Base-by-base conservation (phyloP, 1,140 invertebrate species). In the Neodiprion lecontei region DNA sequence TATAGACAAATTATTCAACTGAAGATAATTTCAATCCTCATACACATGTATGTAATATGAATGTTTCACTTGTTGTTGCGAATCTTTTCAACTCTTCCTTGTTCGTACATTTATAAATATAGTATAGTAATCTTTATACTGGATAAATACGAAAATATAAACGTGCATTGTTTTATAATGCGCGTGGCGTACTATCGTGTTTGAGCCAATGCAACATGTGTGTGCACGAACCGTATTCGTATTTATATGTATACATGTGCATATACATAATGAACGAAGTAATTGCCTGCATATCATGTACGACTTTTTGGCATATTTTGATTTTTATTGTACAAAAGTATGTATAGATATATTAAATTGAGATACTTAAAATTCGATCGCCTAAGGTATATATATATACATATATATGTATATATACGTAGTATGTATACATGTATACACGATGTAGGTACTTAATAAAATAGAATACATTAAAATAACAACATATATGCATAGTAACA, bases 241-340 rank as follows among this genome's bases (percentile, higher is more conserved):
- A 65, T 21, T 7, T 69, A 47, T 21, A 21, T 69, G 7, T 69
- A 69, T 69, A 69, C n/a, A 69, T 69, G 12, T 23, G 67, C 23
- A 69, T 69, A 69, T 69, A 69, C 40, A 23, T 69, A 69, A 11
- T 14, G 67, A 14, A 23, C 40, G 21, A 69, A 69, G 67, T 48
- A 61, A 9, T 23, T 71, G 7, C 23, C 48, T 48, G 9, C 10
- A 49, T 49, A 48, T 40, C 48, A 71, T 48, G n/a, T 48, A 71
- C 40, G 47, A 71, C 70, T 79, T 82, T 82, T 82, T 82, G 80
- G 79, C 80, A 82, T 84, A 76, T 82, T 82, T 81, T 79, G 77
- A 82, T 82, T 78, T 82, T 83, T 83, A 83, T 81, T 79, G 80
- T 85, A 85, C 80, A 82, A 84, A 84, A 82, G 76, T 80, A 76